phyloP scores from a whole-genome alignment of 2,113 vertebrate species.

The Indicator maculatus region DNA sequence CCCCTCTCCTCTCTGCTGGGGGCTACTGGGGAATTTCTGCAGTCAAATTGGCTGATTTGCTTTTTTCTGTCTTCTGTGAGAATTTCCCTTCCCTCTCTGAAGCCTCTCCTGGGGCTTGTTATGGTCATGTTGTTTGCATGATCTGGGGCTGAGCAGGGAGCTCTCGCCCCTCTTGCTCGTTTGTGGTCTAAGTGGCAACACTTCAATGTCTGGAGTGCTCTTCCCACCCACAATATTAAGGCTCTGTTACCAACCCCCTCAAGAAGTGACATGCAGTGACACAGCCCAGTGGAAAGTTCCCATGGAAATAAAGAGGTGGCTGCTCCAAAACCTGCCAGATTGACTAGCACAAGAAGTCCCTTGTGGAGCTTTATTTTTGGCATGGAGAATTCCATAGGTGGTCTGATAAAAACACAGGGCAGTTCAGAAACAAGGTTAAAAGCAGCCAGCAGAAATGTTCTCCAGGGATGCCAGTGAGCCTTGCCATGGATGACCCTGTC shows the following conservation, averaged over 20 bases:
- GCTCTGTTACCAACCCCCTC: neutral
- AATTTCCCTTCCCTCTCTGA: neutral
- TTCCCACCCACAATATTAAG: neutral
- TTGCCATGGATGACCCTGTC: neutral
- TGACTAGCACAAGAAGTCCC: neutral
- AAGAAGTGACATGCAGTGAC: neutral
- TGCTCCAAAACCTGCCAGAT: conserved; percentile 27
- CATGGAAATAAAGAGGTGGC: neutral
- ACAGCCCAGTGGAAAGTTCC: conserved; percentile 36
- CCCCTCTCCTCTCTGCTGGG: neutral
- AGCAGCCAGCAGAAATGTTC: neutral
- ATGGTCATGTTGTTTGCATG: rapidly evolving
- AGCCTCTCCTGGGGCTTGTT: neutral
- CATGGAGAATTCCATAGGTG: neutral
- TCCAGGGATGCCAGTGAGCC: neutral
- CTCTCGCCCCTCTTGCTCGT: neutral
- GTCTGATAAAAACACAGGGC: neutral
- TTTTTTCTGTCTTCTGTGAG: neutral
- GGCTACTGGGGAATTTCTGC: neutral
- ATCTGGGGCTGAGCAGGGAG: neutral
- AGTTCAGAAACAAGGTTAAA: neutral
- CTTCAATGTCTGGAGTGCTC: neutral
- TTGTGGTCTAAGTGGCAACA: neutral
- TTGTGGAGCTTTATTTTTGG: neutral
- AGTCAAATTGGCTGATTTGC: neutral